These are phyloP conservation scores for Pachypeltis micranthus DNA, from an alignment of 1,140 invertebrate species.

Conservation along the genomic window DNA sequence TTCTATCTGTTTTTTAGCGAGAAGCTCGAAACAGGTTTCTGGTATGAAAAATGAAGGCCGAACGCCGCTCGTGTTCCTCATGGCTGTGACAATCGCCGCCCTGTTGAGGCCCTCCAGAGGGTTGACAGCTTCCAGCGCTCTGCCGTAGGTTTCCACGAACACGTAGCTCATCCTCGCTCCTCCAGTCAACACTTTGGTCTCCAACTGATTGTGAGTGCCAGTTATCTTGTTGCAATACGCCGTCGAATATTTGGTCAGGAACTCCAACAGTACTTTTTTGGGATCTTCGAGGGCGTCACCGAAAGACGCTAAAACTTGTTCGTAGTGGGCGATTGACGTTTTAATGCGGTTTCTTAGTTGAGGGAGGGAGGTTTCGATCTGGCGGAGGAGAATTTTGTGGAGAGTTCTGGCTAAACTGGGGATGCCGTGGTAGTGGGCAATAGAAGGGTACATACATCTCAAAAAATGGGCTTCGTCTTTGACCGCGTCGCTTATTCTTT, in stretches of 20 bases:
- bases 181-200: constrained; percentile 57
- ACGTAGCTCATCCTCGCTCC: constrained; percentile 63
- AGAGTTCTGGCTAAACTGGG: constrained; percentile 47
- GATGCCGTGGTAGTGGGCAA: constrained; percentile 50
- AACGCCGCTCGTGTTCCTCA: constrained; percentile 57
- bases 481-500: constrained; percentile 45
- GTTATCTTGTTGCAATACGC: constrained; percentile 57
- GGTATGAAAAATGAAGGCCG: constrained; percentile 59
- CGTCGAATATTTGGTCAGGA: constrained; percentile 60
- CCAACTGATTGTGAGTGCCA: constrained; percentile 53
- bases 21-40: constrained; percentile 56
- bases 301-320: constrained; percentile 47
- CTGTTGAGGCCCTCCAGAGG: constrained; percentile 47
- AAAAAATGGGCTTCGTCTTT: constrained; percentile 50
- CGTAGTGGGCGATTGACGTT: constrained; percentile 50
- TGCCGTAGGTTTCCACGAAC: constrained; percentile 57
- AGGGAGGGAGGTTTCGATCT: constrained; percentile 54
- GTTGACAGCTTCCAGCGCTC: constrained; percentile 47
- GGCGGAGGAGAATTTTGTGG: constrained; percentile 52
- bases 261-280: constrained; percentile 50
- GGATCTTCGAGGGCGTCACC: constrained; percentile 53
- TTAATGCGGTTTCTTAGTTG: constrained; percentile 51
- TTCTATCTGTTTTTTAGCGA: constrained; percentile 61
- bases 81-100: constrained; percentile 55
- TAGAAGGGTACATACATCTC: constrained; percentile 48